These are phyloP conservation scores for Bombus sylvicola DNA, from an alignment of 1,140 invertebrate species.

Conservation along the genomic window DNA sequence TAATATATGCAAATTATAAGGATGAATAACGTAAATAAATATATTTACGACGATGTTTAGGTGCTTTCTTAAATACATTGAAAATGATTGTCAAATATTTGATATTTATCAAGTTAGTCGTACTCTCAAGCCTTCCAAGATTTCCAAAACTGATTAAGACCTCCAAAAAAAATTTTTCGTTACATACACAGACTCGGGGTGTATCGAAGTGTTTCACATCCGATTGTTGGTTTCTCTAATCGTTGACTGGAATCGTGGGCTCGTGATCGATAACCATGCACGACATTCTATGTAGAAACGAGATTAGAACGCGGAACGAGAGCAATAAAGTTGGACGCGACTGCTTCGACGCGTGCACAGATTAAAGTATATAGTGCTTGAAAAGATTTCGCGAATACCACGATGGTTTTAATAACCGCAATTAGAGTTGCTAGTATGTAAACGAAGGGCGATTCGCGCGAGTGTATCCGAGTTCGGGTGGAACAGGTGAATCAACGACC, in stretches of 20 bases:
- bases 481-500: neutral
- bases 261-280: neutral
- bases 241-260: neutral
- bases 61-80: no score
- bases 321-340: neutral
- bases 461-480: neutral
- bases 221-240: no score
- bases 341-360: neutral
- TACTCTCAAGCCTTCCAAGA: no score
- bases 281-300: neutral
- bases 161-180: no score
- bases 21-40: no score
- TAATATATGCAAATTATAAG: no score
- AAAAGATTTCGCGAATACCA: neutral
- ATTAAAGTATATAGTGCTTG: neutral
- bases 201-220: no score
- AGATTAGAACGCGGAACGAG: neutral
- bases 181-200: no score
- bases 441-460: constrained; percentile 6
- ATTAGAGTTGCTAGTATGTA: constrained; percentile 6
- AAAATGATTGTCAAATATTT: no score
- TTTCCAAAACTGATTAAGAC: no score
- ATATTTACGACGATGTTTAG: no score
- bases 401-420: constrained; percentile 12
- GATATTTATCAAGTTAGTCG: no score